Evolutionary conservation across 2,888 invertebrate genomes (phyloP).

Genomic region (Cerastoderma edule): DNA sequence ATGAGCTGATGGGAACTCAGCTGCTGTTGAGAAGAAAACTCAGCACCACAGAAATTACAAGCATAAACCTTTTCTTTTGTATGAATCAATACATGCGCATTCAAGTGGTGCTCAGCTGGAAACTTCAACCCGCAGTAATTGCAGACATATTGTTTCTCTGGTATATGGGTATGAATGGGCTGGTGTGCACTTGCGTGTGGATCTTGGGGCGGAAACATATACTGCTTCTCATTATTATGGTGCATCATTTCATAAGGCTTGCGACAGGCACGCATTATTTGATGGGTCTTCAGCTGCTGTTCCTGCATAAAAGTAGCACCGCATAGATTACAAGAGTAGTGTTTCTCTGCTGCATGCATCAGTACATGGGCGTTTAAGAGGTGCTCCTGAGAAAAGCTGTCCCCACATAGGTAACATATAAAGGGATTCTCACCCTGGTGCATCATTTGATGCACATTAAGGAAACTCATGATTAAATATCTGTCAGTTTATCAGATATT

Average conservation of each 20-base stretch:
- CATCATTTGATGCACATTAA: conserved; percentile 18
- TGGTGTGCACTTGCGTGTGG: conserved; percentile 6
- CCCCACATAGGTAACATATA: conserved; percentile 20
- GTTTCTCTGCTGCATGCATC: conserved; percentile 20
- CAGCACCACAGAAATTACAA: too few relatives aligned
- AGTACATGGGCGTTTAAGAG: conserved; percentile 14
- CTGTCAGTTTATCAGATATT: not conserved
- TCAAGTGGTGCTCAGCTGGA: not conserved
- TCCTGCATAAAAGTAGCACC: conserved; percentile 12
- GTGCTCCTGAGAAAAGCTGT: conserved; percentile 18
- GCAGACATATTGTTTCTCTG: too few relatives aligned
- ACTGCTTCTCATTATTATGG: not conserved
- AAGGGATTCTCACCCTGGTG: conserved; percentile 11
- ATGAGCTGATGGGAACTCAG: conserved; percentile 15
- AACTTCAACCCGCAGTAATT: too few relatives aligned
- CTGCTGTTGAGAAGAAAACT: too few relatives aligned
- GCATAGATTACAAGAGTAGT: conserved; percentile 13
- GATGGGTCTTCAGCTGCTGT: conserved; percentile 18
- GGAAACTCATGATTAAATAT: conserved; percentile 7
- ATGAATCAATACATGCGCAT: too few relatives aligned
- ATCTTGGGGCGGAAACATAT: conserved; percentile 9
- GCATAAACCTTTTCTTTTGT: too few relatives aligned
- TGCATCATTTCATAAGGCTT: conserved; percentile 9
- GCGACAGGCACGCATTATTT: conserved; percentile 17
- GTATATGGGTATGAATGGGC: not conserved